Evolutionary conservation across 2,113 vertebrate species (phyloP), one percentile per base, ranked within the genome.

Genomic region (Triplophysa tibetana): DNA sequence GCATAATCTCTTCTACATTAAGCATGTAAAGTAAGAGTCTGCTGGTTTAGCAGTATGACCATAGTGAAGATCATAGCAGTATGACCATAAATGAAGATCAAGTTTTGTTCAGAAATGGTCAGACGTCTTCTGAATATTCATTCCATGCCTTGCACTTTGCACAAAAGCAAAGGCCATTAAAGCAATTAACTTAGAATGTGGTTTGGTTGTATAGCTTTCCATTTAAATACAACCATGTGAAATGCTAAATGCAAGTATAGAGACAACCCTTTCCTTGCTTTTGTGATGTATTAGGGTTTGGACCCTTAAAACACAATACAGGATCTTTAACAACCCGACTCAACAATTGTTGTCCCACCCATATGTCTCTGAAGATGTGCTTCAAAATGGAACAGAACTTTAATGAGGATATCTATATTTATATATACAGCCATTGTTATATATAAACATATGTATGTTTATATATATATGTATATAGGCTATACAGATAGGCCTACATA

Each of bases 271-370:
- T 50, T 69, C 48, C 7, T 2, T 78, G 56, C 69, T 56, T 64
- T 84, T 81, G 82, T 81, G 29, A 78, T 81, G 79, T 41, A 81
- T 81, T 68, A 10, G 14, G 58, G 48, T 73, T 38, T 52, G 73
- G 50, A 52, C 21, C 43, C 54, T 75, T 50, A 74, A 67, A 21
- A 26, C 68, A 78, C 74, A 84, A 77, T 67, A 54, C 61, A 24
- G 4, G 33, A 6, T 7, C 64, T 60, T 54, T 74, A 64, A 73
- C 78, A 48, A 2, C 19, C 4, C 14, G 43, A 62, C n/a, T 24
- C 58, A 54, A 10, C 45, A 26, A 81, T n/a, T 54, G 2, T 19
- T 54, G 14, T 13, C 19, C 33, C 41, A 73, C 43, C 60, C 45
- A 65, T 68, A 65, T 19, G 33, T 16, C n/a, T 56, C 0, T 61